phyloP scores from a whole-genome alignment of 2,797 vertebrate species.

The Antrozous pallidus region DNA sequence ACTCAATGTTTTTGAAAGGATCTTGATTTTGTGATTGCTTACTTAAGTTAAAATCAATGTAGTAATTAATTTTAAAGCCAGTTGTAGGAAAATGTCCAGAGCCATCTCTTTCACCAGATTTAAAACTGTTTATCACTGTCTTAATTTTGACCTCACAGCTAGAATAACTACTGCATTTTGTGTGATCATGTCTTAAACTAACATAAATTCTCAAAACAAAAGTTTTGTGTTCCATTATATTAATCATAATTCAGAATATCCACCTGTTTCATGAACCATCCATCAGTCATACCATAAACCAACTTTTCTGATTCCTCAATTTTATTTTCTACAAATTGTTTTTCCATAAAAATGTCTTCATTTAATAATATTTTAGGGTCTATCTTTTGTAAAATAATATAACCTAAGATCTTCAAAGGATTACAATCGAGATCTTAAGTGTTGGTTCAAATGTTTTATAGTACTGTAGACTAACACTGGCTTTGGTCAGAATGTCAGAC shows the following conservation, averaged over 20 bases:
- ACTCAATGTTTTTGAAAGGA: constrained; percentile 58
- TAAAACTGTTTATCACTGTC: constrained; percentile 33
- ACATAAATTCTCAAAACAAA: constrained; percentile 45
- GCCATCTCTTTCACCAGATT: constrained; percentile 22
- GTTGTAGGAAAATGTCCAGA: constrained; percentile 36
- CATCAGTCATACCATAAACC: neutral
- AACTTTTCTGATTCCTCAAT: neutral
- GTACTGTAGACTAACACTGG: neutral
- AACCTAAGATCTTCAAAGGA: neutral
- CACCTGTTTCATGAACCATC: neutral
- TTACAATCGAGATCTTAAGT: neutral
- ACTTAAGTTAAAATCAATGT: constrained; percentile 67
- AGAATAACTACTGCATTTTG: neutral
- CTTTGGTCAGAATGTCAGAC: constrained; percentile 2
- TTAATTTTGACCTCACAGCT: neutral
- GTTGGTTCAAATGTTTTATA: neutral
- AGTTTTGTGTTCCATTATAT: neutral
- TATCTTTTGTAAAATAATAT: neutral
- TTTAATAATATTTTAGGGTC: neutral
- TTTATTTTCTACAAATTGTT: neutral
- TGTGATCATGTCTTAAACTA: neutral
- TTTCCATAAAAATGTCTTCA: neutral
- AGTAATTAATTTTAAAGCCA: constrained; percentile 52
- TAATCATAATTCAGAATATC: neutral
- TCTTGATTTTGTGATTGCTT: constrained; percentile 66